Evolutionary conservation across 2,888 invertebrate species (phyloP), one percentile per base, ranked within the genome.

Genomic region (Toxonevra muliebris): DNA sequence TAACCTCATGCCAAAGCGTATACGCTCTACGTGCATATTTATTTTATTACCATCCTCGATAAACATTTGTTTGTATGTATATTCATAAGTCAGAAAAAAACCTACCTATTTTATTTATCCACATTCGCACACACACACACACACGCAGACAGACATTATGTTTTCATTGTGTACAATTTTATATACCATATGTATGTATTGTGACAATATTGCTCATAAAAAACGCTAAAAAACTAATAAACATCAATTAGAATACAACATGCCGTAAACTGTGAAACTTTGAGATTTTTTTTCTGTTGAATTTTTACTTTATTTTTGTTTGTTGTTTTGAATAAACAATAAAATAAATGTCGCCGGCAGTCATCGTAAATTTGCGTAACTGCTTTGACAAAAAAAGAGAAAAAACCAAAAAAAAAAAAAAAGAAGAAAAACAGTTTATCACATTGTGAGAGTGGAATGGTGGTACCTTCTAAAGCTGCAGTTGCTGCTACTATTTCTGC

Each of bases 131-230:
- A 48, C 8, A 12, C 15, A 48, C 2, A 43, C 45, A 43, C 48
- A 48, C 8, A 48, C 15, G 8, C 8, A 12, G 2, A 48, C 2
- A 12, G 3, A 12, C 2, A 3, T n/a, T 8, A 48, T 48, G 15
- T n/a, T 12, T 48, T 2, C 15, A n/a, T n/a, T 48, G 48, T 48
- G 15, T 48, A 8, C 15, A 15, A n/a, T 15, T 48, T 12, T 48
- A 48, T 48, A 8, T 43, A 43, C 45, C 9, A 43, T 48, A 8
- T 48, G 15, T 48, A 48, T 48, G 12, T 48, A 5, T 48, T n/a
- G 15, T 48, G 48, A 48, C 48, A 48, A 48, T 48, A 48, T 48
- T 12, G 48, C 48, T 15, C 15, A 48, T 48, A 48, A 48, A 48
- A 30, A 48, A 12, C 48, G 48, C 15, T 48, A 48, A 48, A 48